These are phyloP conservation scores for Lypha dubia DNA, from an alignment of 2,888 invertebrate genomes.

Conservation along the genomic window DNA sequence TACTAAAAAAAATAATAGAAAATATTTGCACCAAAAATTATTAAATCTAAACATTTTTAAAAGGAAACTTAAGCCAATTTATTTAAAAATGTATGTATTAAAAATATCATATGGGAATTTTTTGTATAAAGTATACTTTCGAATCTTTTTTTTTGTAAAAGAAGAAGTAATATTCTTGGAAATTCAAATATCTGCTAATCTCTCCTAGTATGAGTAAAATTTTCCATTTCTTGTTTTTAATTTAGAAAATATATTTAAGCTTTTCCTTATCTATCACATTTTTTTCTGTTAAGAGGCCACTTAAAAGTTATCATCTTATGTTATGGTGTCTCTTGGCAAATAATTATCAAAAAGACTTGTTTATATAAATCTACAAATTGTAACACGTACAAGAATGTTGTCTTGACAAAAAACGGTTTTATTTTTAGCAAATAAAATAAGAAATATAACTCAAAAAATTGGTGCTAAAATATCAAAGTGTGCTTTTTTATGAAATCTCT, in stretches of 20 bases:
- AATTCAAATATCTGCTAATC: too few relatives aligned
- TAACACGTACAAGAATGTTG: conserved; percentile 42
- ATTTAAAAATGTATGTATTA: too few relatives aligned
- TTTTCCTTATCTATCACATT: neutral
- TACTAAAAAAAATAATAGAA: too few relatives aligned
- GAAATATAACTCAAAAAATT: neutral
- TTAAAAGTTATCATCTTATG: conserved; percentile 18
- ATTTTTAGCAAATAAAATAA: neutral
- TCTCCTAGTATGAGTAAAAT: too few relatives aligned
- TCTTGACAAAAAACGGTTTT: conserved; percentile 47
- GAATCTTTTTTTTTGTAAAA: too few relatives aligned
- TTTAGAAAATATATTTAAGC: neutral
- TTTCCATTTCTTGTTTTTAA: neutral
- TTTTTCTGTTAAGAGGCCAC: conserved; percentile 9
- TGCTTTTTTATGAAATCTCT: conserved; percentile 35
- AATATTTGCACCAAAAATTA: too few relatives aligned
- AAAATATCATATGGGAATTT: too few relatives aligned
- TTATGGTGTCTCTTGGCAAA: neutral
- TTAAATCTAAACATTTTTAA: too few relatives aligned
- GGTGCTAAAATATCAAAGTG: conserved; percentile 12
- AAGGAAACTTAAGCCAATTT: too few relatives aligned
- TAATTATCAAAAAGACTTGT: neutral
- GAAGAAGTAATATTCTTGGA: too few relatives aligned
- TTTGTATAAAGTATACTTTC: too few relatives aligned
- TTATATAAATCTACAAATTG: conserved; percentile 15